Conservation (phyloP, 1,140 invertebrate species). For the Drosophila cardini region DNA sequence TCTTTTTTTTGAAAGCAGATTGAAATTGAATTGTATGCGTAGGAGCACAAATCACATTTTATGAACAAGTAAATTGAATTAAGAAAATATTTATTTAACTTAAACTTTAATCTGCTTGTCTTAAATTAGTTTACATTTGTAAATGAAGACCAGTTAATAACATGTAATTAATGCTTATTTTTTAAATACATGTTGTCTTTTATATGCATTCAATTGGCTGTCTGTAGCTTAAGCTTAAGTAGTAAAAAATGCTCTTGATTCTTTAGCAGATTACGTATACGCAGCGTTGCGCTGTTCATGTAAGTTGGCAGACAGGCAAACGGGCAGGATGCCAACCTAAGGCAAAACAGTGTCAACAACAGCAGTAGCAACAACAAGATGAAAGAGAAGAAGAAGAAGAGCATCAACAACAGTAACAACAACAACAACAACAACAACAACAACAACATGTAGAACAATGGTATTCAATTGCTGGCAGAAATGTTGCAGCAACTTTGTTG, state of each 20-base stretch:
- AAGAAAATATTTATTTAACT: no score
- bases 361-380: conserved; percentile 25
- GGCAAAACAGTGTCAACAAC: conserved; percentile 46
- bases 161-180: background rate
- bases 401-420: conserved; percentile 28
- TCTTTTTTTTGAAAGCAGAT: no score
- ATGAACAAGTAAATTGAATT: no score
- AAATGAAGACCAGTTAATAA: no score
- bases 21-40: no score
- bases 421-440: conserved; percentile 31
- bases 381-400: conserved; percentile 7
- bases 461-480: conserved; percentile 29
- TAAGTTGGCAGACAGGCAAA: background rate
- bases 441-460: conserved; percentile 18
- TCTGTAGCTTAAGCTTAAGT: conserved; percentile 6
- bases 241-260: conserved; percentile 11
- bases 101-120: no score
- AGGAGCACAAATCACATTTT: no score
- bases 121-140: no score
- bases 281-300: conserved; percentile 4
- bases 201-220: background rate
- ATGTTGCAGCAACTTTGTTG: conserved; percentile 60
- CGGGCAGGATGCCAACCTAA: conserved; percentile 33
- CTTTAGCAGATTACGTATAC: conserved; percentile 44
- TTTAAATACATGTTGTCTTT: background rate